Conservation (phyloP, 2,113 vertebrate genomes). For the Arizona elegans region DNA sequence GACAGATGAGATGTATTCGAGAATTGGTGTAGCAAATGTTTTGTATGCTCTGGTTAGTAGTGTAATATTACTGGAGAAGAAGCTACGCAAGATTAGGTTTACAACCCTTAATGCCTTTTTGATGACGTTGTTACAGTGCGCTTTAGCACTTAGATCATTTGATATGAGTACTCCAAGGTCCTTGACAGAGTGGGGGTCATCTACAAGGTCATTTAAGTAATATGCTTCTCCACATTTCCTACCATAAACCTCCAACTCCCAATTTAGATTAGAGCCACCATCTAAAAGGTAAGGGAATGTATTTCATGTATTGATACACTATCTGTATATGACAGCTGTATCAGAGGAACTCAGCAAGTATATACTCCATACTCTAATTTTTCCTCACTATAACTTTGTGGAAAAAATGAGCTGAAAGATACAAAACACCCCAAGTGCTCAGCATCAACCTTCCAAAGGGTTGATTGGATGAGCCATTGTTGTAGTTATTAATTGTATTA, state of each 20-base stretch:
- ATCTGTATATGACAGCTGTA: not conserved
- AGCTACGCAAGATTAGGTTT: too few relatives aligned
- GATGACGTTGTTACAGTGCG: too few relatives aligned
- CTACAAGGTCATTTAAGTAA: not conserved
- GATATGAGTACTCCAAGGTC: too few relatives aligned
- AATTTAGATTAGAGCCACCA: not conserved
- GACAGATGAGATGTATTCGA: too few relatives aligned
- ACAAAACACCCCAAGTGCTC: not conserved
- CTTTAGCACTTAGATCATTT: too few relatives aligned
- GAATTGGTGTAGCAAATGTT: too few relatives aligned
- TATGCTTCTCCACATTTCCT: not conserved
- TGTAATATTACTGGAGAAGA: too few relatives aligned
- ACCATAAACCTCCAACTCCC: not conserved
- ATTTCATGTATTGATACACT: not conserved
- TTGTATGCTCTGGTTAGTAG: too few relatives aligned
- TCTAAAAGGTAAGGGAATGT: not conserved
- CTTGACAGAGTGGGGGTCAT: too few relatives aligned
- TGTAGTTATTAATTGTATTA: not conserved
- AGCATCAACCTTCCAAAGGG: not conserved
- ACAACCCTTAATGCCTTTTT: too few relatives aligned
- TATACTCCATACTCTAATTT: not conserved
- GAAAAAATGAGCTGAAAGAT: not conserved
- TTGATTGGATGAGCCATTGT: not conserved
- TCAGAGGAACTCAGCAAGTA: not conserved
- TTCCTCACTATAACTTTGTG: not conserved